Evolutionary conservation across 2,888 invertebrate genomes (phyloP).

Genomic region (Sminthurinus aureus): DNA sequence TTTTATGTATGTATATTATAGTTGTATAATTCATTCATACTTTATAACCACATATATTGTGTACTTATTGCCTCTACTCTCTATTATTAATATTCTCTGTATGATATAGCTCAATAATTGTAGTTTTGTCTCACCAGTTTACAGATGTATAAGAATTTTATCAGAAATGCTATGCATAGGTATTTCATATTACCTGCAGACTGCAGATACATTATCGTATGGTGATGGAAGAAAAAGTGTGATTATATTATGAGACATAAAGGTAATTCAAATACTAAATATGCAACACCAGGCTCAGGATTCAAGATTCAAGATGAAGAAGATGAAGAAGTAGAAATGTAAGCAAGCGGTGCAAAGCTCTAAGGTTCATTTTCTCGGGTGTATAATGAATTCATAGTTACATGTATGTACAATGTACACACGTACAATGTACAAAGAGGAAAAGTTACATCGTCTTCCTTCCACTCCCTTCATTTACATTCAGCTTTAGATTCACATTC

Average conservation of each 20-base stretch:
- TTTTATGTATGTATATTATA: not conserved
- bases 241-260: not conserved
- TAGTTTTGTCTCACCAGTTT: not conserved
- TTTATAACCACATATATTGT: not conserved
- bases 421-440: no score
- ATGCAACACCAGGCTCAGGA: not conserved
- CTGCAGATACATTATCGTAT: no score
- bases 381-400: not conserved
- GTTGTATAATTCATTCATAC: no score
- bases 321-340: no score
- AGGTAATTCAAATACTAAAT: not conserved
- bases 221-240: not conserved
- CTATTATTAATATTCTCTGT: no score
- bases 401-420: not conserved
- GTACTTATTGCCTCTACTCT: not conserved
- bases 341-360: no score
- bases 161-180: not conserved
- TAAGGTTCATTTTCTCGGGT: no score
- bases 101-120: not conserved
- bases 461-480: not conserved
- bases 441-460: not conserved
- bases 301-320: no score
- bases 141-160: not conserved
- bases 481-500: not conserved
- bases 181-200: not conserved